phyloP scores from a whole-genome alignment of 2,888 invertebrate genomes.

The Eupithecia inturbata region DNA sequence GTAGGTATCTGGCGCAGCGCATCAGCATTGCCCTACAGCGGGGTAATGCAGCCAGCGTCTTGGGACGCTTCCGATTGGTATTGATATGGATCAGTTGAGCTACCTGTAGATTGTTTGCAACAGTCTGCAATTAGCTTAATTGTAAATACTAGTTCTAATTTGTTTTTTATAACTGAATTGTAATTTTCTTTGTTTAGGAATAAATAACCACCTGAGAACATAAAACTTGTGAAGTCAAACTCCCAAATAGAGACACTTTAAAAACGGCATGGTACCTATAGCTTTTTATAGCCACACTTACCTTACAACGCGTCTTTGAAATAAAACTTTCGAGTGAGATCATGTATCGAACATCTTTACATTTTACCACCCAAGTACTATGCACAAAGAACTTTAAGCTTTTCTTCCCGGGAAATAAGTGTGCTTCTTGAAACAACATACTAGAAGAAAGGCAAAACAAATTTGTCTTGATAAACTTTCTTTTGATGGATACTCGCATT shows the following conservation, averaged over 20 bases:
- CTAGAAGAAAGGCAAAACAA: conserved; percentile 43
- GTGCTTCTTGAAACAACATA: conserved; percentile 30
- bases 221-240: neutral
- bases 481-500: conserved; percentile 62
- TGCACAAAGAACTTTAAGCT: conserved; percentile 47
- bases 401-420: conserved; percentile 49
- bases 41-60: too few relatives aligned
- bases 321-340: conserved; percentile 68
- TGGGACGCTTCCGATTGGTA: too few relatives aligned
- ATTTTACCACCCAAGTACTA: conserved; percentile 40
- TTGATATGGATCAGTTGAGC: too few relatives aligned
- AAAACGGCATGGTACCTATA: conserved; percentile 35
- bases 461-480: conserved; percentile 55
- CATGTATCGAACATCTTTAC: conserved; percentile 54
- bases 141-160: too few relatives aligned
- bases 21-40: too few relatives aligned
- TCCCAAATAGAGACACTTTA: conserved; percentile 50
- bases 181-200: too few relatives aligned
- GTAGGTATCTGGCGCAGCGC: too few relatives aligned
- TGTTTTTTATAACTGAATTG: too few relatives aligned
- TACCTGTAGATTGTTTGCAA: too few relatives aligned
- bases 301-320: conserved; percentile 54
- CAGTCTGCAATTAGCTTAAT: too few relatives aligned
- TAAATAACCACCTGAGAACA: neutral
- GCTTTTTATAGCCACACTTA: conserved; percentile 49